Conservation (phyloP, 2,797 vertebrate species). For the Esox lucius region DNA sequence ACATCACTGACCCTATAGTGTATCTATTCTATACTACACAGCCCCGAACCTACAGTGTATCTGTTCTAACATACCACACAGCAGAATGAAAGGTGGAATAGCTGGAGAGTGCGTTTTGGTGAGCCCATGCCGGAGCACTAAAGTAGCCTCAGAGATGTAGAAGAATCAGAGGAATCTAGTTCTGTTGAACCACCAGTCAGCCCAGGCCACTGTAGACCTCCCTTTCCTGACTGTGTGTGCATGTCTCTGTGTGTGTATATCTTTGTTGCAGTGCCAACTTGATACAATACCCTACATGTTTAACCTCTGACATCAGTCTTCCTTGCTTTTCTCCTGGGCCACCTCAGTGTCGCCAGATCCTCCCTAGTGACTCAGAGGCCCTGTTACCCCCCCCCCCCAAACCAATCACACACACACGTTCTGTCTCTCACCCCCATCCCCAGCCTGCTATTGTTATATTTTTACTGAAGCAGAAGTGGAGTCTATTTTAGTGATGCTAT, state of each 20-base stretch:
- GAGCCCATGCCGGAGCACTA: slow-evolving; percentile 18
- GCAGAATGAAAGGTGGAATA: slow-evolving; percentile 10
- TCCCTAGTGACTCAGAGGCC: slow-evolving; percentile 56
- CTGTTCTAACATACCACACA: not conserved
- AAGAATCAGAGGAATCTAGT: slow-evolving; percentile 50
- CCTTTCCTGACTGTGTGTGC: slow-evolving; percentile 47
- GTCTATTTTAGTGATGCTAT: slow-evolving; percentile 69
- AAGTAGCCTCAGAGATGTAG: slow-evolving; percentile 40
- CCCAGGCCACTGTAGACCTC: slow-evolving; percentile 36
- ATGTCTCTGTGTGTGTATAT: slow-evolving; percentile 30
- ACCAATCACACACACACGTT: slow-evolving; percentile 35
- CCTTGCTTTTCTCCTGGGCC: slow-evolving; percentile 54
- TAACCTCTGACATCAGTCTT: slow-evolving; percentile 76
- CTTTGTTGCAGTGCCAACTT: slow-evolving; percentile 71
- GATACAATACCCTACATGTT: slow-evolving; percentile 68
- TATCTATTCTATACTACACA: too few species aligned
- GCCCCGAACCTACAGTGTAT: too few species aligned
- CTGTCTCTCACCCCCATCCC: slow-evolving; percentile 35
- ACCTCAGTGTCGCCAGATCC: slow-evolving; percentile 44
- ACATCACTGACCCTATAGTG: not conserved
- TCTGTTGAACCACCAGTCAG: slow-evolving; percentile 37
- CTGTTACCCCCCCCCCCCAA: not conserved
- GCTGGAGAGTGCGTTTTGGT: not conserved
- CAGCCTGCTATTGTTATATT: slow-evolving; percentile 56
- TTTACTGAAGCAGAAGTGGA: slow-evolving; percentile 45